Evolutionary conservation across 1,140 invertebrate genomes (phyloP).

Genomic region (Trichonephila inaurata): DNA sequence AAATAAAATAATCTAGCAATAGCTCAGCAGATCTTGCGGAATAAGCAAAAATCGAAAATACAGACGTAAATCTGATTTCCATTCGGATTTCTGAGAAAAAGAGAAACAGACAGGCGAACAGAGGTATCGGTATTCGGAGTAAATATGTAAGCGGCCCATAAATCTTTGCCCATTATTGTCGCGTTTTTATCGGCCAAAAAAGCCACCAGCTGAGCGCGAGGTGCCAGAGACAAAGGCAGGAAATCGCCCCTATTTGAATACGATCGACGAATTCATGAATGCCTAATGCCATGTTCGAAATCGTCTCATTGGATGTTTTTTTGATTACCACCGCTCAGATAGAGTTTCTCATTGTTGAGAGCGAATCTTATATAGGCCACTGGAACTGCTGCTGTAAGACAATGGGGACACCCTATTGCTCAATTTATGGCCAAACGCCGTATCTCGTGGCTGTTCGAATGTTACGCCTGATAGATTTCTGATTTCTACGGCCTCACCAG

Average conservation of each 20-base stretch:
- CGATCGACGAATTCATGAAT: slow-evolving; percentile 75
- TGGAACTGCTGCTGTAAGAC: slow-evolving; percentile 65
- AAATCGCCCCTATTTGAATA: slow-evolving; percentile 75
- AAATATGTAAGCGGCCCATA: slow-evolving; percentile 66
- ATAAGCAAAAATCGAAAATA: slow-evolving; percentile 28
- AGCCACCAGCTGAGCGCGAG: slow-evolving; percentile 36
- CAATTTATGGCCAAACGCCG: slow-evolving; percentile 70
- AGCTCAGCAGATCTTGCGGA: background rate
- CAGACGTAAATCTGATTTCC: slow-evolving; percentile 40
- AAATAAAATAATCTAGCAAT: background rate
- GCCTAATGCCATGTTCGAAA: slow-evolving; percentile 63
- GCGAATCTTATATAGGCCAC: slow-evolving; percentile 67
- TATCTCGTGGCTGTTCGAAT: slow-evolving; percentile 63
- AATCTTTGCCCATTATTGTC: slow-evolving; percentile 74
- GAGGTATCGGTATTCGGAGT: slow-evolving; percentile 69
- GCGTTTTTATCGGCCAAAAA: slow-evolving; percentile 71
- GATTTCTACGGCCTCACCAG: background rate
- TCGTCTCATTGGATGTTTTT: slow-evolving; percentile 65
- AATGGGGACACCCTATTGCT: slow-evolving; percentile 71
- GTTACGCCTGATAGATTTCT: slow-evolving; percentile 68
- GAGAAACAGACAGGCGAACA: background rate
- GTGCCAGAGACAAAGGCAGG: slow-evolving; percentile 75
- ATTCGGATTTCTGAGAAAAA: background rate
- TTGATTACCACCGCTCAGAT: slow-evolving; percentile 48
- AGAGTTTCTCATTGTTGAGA: slow-evolving; percentile 65